Evolutionary conservation across 2,888 invertebrate genomes (phyloP).

Genomic region (Mythimna pallens): DNA sequence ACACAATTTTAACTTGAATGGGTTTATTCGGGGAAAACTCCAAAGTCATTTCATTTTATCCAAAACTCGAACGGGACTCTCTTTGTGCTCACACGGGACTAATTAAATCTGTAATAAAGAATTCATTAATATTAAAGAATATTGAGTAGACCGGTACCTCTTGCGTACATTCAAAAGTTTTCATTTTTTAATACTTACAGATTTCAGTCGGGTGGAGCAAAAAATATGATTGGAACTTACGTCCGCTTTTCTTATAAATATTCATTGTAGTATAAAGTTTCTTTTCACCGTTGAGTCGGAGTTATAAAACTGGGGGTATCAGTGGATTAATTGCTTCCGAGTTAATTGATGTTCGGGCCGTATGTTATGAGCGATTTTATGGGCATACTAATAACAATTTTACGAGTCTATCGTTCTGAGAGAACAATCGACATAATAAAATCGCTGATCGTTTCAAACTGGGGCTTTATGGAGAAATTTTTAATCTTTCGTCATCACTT

Average conservation of each 20-base stretch:
- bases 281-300: constrained; percentile 56
- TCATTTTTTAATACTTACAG: constrained; percentile 49
- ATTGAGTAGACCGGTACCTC: constrained; percentile 3
- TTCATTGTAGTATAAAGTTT: constrained; percentile 64
- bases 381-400: constrained; percentile 74
- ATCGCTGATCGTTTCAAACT: constrained; percentile 59
- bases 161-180: constrained; percentile 42
- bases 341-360: constrained; percentile 73
- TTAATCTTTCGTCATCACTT: constrained; percentile 55
- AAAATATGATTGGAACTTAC: constrained; percentile 53
- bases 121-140: constrained; percentile 54
- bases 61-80: constrained; percentile 24
- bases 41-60: constrained; percentile 26
- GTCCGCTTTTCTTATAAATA: constrained; percentile 54
- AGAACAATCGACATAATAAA: constrained; percentile 66
- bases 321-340: constrained; percentile 69
- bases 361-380: constrained; percentile 74
- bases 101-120: constrained; percentile 59
- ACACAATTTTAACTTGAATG: constrained; percentile 20
- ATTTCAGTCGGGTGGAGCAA: constrained; percentile 45
- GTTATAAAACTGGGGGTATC: constrained; percentile 69
- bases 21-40: constrained; percentile 26
- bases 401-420: constrained; percentile 67
- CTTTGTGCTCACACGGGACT: constrained; percentile 46
- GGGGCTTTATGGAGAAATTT: constrained; percentile 47